Evolutionary conservation across 2,888 invertebrate genomes (phyloP), one percentile per base, ranked within the genome.

Genomic region (Scelioninae gen. 1): DNA sequence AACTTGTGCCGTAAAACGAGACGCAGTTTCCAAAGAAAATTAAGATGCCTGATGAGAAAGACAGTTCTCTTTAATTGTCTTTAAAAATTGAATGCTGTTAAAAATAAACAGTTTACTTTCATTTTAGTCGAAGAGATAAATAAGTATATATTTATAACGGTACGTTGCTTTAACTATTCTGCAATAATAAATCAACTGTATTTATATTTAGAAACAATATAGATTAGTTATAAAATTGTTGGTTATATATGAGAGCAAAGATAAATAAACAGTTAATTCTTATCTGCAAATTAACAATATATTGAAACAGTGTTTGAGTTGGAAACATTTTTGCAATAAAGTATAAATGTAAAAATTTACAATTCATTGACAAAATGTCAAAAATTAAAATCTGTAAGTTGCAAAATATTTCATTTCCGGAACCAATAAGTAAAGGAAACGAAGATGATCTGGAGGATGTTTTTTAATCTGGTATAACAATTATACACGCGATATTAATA

Each of bases 381-480:
- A n/a, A n/a, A n/a, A n/a, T n/a, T n/a, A n/a, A n/a, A 23, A 23
- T 23, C 23, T 23, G 23, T 4, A 23, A 23, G 23, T 23, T 4
- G 23, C 4, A 23, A 23, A 23, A 38, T 38, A 38, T 38, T 38
- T 38, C 38, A 38, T 38, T 38, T 38, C 10, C 10, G 9, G 38
- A 38, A 1, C 38, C 1, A 9, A 38, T 1, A 38, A 23, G 1
- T 23, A 1, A 38, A 10, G 38, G 8, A 34, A 9, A 38, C 56
- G 68, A 55, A 43, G 51, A 68, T 68, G 68, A 68, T 47, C 49
- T 58, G 58, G 49, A 47, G 58, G 45, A 71, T 51, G 58, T 71
- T 56, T 71, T 60, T 71, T 58, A 60, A 58, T 49, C 71, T 47
- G 29, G 40, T 29, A 58, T 71, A 47, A 71, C 71, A 71, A 58